phyloP scores from a whole-genome alignment of 2,888 invertebrate genomes.

The Pollenia angustigena region DNA sequence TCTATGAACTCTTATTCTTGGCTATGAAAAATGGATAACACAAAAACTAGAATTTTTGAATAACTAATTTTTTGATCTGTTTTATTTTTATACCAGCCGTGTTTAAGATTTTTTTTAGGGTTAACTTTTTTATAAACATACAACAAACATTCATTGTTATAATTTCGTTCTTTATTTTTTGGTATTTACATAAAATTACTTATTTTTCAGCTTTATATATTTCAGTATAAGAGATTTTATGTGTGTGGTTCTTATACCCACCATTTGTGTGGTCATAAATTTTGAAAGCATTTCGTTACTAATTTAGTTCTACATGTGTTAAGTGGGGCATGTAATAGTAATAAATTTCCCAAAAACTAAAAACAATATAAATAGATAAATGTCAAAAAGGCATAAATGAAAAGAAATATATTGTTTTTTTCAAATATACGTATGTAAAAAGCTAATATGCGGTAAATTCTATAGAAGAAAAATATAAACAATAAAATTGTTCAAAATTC shows the following conservation, averaged over 20 bases:
- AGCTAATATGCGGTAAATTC: too few species aligned
- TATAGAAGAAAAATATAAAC: neutral
- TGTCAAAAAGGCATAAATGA: slow-evolving; percentile 39
- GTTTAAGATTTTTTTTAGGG: too few species aligned
- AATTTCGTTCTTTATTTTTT: too few species aligned
- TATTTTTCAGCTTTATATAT: neutral
- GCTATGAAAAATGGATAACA: too few species aligned
- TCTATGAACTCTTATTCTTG: too few species aligned
- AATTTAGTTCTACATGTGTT: slow-evolving; percentile 71
- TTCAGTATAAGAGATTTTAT: neutral
- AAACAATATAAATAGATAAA: slow-evolving; percentile 57
- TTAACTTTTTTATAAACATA: too few species aligned
- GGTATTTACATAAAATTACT: neutral
- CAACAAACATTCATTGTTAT: too few species aligned
- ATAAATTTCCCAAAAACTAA: slow-evolving; percentile 57
- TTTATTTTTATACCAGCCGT: too few species aligned
- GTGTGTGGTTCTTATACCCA: neutral
- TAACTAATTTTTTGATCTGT: too few species aligned
- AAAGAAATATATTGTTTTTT: slow-evolving; percentile 34
- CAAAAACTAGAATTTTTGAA: too few species aligned
- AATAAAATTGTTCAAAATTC: too few species aligned
- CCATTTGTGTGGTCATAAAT: slow-evolving; percentile 46
- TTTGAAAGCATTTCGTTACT: slow-evolving; percentile 56
- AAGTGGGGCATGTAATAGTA: slow-evolving; percentile 68
- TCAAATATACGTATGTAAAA: neutral